A percentile compares a stretch with the other conserved stretches of the same genome.
Conservation (phyloP, 2,888 invertebrate species). For the Chalcosyrphus nemorum region DNA sequence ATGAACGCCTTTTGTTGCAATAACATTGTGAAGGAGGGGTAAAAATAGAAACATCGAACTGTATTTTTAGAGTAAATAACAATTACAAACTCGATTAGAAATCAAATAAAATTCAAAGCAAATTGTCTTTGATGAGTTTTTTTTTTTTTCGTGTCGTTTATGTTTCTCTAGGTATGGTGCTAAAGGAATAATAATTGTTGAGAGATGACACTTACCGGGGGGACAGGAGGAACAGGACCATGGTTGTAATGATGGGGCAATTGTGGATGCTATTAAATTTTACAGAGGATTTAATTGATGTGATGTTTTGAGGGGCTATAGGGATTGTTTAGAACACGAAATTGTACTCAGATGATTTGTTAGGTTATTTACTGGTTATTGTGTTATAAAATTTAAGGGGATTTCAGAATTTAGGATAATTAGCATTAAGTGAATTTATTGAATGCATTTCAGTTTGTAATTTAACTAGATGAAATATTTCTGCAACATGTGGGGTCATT, state of each 20-base stretch:
- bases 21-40: slow-evolving; percentile 6
- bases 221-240: neutral
- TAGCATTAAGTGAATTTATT: neutral
- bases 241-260: neutral
- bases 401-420: neutral
- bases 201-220: no score
- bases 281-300: slow-evolving; percentile 51
- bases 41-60: slow-evolving; percentile 56
- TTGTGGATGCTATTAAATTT: slow-evolving; percentile 37
- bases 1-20: neutral
- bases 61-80: slow-evolving; percentile 23
- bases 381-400: slow-evolving; percentile 9
- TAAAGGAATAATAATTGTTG: neutral
- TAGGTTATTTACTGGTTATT: slow-evolving; percentile 34
- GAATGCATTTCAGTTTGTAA: neutral
- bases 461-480: neutral
- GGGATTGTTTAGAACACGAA: slow-evolving; percentile 30
- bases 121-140: slow-evolving; percentile 39
- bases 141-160: neutral
- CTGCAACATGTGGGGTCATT: neutral
- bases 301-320: slow-evolving; percentile 27
- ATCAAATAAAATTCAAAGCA: slow-evolving; percentile 61
- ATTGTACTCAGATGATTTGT: slow-evolving; percentile 35
- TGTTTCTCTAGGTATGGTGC: neutral
- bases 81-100: slow-evolving; percentile 55